Conservation (phyloP, 2,888 invertebrate species). For the Mayetiola destructor region DNA sequence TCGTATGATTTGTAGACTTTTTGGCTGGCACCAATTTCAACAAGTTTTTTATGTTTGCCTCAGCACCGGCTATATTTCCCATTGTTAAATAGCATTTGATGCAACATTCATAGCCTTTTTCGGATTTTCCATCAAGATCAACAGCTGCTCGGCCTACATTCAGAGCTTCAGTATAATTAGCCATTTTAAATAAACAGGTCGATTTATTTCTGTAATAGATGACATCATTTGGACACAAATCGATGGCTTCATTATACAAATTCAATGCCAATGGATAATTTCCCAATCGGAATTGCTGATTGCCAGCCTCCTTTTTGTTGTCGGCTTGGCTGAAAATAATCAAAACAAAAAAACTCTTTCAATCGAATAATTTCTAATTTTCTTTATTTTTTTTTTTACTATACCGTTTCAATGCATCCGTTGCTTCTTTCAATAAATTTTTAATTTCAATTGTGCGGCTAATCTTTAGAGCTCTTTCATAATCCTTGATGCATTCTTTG, state of each 20-base stretch:
- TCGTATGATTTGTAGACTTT: slow-evolving; percentile 49
- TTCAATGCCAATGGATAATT: slow-evolving; percentile 74
- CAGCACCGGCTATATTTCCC: slow-evolving; percentile 65
- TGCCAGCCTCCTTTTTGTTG: slow-evolving; percentile 74
- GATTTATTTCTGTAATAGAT: slow-evolving; percentile 84
- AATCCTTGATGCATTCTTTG: no score
- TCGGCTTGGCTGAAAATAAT: slow-evolving; percentile 55
- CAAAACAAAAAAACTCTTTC: no score
- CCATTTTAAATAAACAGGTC: slow-evolving; percentile 87
- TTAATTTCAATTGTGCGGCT: no score
- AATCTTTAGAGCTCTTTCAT: no score
- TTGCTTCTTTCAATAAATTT: no score
- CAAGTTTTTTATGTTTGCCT: slow-evolving; percentile 53
- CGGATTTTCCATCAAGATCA: slow-evolving; percentile 57
- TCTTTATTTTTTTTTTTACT: no score
- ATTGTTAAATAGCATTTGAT: slow-evolving; percentile 73
- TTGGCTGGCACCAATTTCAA: background rate
- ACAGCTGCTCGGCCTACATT: slow-evolving; percentile 74
- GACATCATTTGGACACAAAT: slow-evolving; percentile 60
- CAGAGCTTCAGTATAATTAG: slow-evolving; percentile 64
- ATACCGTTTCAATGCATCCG: no score
- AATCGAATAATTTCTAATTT: no score
- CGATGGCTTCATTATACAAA: slow-evolving; percentile 78
- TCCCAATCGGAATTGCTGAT: slow-evolving; percentile 72
- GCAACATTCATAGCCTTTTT: slow-evolving; percentile 59